A percentile compares a stretch with the other conserved stretches of the same genome.
phyloP scores from a whole-genome alignment of 2,797 vertebrate species.

The Takifugu ocellatus region DNA sequence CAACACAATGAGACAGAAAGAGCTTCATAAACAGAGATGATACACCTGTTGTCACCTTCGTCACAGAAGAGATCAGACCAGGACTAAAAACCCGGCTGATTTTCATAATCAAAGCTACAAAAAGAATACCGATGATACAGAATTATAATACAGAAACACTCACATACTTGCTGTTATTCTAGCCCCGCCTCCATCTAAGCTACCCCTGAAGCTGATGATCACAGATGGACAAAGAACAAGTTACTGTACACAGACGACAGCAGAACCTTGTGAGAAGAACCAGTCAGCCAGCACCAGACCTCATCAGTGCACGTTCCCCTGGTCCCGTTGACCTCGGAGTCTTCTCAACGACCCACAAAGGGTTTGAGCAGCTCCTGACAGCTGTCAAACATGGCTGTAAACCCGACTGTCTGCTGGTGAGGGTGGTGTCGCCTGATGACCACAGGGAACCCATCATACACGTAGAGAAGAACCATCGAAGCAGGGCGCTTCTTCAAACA shows the following conservation, averaged over 20 bases:
- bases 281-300: neutral
- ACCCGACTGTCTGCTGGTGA: too few species aligned
- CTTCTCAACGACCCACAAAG: too few species aligned
- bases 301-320: neutral
- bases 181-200: neutral
- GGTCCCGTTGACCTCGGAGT: too few species aligned
- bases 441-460: too few species aligned
- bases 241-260: conserved; percentile 27
- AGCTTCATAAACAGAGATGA: conserved; percentile 45
- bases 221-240: conserved; percentile 30
- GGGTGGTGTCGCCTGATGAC: too few species aligned
- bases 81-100: conserved; percentile 40
- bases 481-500: neutral
- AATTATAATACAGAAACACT: conserved; percentile 51
- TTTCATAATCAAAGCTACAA: conserved; percentile 44
- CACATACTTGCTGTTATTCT: conserved; percentile 11
- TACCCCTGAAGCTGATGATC: conserved; percentile 16
- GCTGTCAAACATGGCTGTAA: too few species aligned
- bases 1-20: conserved; percentile 53
- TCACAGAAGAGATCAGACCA: conserved; percentile 32
- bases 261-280: conserved; percentile 9
- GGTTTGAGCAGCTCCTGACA: too few species aligned
- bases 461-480: too few species aligned
- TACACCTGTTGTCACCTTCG: conserved; percentile 27
- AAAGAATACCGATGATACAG: conserved; percentile 50